Evolutionary conservation across 1,140 invertebrate genomes (phyloP).

Genomic region (Meloidogyne exigua): DNA sequence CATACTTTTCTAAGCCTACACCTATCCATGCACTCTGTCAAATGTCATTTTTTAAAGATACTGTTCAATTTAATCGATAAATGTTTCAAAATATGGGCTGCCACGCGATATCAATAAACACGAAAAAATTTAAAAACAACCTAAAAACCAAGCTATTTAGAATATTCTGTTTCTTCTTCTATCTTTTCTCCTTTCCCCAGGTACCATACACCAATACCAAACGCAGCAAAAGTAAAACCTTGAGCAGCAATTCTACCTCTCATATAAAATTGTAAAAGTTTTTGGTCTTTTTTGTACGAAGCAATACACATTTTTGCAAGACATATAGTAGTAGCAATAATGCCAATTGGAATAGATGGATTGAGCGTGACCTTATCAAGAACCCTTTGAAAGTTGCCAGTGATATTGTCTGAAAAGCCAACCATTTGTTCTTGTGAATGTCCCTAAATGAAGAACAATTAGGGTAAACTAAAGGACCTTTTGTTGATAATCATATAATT

Average conservation of each 20-base stretch:
- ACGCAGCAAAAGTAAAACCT: constrained; percentile 5
- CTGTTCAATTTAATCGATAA: too few relatives aligned
- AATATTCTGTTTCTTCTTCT: not conserved
- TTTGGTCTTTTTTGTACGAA: not conserved
- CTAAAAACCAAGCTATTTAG: not conserved
- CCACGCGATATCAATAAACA: too few relatives aligned
- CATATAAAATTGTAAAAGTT: constrained; percentile 4
- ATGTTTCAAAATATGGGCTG: too few relatives aligned
- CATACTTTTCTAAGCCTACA: too few relatives aligned
- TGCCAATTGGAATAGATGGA: not conserved
- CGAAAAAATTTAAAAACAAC: not conserved
- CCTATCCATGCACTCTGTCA: too few relatives aligned
- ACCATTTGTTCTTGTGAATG: not conserved
- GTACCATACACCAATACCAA: not conserved
- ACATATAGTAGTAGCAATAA: not conserved
- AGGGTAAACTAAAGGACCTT: too few relatives aligned
- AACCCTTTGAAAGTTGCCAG: not conserved
- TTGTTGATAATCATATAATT: too few relatives aligned
- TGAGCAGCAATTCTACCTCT: constrained; percentile 14
- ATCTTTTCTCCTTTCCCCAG: not conserved
- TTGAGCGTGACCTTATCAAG: not conserved
- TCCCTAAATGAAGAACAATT: too few relatives aligned
- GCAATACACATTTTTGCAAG: not conserved
- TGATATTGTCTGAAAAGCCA: not conserved
- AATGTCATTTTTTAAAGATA: too few relatives aligned